Percentiles rank a stretch among this genome's conserved stretches.
phyloP scores from a whole-genome alignment of 2,113 vertebrate species.

The Anoura caudifer region DNA sequence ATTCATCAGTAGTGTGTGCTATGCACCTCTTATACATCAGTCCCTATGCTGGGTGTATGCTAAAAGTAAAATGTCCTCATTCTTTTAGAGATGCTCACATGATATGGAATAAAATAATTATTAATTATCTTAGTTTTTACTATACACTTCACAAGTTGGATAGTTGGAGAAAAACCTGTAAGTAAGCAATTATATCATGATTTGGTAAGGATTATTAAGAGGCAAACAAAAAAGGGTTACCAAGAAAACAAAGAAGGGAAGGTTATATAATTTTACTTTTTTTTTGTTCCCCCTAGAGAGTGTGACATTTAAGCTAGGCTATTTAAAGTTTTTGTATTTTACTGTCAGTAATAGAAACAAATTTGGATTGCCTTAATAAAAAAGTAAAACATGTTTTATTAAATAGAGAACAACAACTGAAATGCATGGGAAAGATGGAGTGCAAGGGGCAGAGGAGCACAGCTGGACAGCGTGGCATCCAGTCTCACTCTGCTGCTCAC shows the following conservation, averaged over 20 bases:
- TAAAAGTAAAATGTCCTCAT: background rate
- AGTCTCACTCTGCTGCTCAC: background rate
- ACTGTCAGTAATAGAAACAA: background rate
- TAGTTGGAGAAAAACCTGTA: background rate
- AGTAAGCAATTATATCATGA: background rate
- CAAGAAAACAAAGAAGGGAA: background rate
- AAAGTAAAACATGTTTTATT: background rate
- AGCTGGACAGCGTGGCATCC: too few species aligned
- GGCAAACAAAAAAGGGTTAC: background rate
- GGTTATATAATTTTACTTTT: background rate
- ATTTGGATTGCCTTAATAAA: background rate
- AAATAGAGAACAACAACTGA: background rate
- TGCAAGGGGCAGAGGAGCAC: rapidly evolving
- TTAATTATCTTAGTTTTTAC: background rate
- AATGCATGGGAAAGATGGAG: background rate
- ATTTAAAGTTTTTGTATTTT: background rate
- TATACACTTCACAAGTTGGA: background rate
- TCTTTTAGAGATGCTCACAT: background rate
- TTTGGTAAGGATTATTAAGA: background rate
- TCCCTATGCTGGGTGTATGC: background rate
- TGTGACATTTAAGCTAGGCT: background rate
- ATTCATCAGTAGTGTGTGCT: background rate
- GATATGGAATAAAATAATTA: background rate
- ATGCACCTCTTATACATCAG: background rate
- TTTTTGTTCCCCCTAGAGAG: background rate